Evolutionary conservation across 1,140 invertebrate genomes (phyloP), one percentile per base, ranked within the genome.

Genomic region (Venturia canescens): DNA sequence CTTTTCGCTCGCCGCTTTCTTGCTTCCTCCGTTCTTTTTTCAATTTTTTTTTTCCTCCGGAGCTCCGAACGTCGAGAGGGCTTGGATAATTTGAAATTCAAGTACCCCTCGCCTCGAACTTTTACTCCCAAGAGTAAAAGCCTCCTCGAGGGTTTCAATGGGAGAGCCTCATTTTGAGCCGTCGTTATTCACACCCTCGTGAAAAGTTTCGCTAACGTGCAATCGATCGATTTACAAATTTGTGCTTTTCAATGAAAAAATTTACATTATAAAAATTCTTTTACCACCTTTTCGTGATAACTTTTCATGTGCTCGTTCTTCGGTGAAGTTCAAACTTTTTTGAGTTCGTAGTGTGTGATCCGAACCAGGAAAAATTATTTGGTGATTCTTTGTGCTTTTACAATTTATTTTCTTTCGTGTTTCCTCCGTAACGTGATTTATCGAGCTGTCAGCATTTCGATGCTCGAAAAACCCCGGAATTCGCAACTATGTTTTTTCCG

Each of bases 11-110:
- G 3, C n/a, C 18, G 57, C 18, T 23, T 16, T 60, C 21, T 23
- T 23, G n/a, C 11, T n/a, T 16, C 57, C n/a, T 23, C 23, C n/a
- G 18, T 23, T n/a, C 23, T 60, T 23, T 3, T 60, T 60, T 60
- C 16, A 9, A 7, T 16, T 50, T 50, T 7, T 50, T 60, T n/a
- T 1, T 23, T n/a, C 23, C 57, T n/a, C 23, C 57, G 50, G 48
- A 50, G 48, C 48, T 50, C 48, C 13, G 18, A 50, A 18, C 48
- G 2, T 60, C 57, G 57, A 60, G 57, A 60, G 57, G 57, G 57
- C 21, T 60, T 18, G 48, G 57, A 60, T 60, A 21, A 60, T 60
- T 21, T 60, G 57, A 60, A 60, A 21, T 60, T 60, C 57, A 60
- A 60, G 57, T 60, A 23, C 21, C 57, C 7, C 57, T 50, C 57